These are phyloP conservation scores for Microtus montanus DNA, from an alignment of 2,113 vertebrate genomes.

Conservation along the genomic window DNA sequence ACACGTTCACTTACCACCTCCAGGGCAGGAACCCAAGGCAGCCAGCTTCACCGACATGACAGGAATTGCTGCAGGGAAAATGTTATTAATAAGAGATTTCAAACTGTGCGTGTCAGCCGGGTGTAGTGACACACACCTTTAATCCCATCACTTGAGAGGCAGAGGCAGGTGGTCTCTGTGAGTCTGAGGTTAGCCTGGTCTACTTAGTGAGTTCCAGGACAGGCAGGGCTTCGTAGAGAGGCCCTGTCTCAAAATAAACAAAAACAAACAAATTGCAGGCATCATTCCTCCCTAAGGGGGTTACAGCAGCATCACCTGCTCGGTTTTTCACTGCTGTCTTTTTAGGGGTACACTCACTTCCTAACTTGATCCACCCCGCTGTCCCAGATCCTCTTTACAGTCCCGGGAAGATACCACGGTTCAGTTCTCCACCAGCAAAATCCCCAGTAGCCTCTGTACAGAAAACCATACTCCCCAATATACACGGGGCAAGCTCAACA, in stretches of 20 bases:
- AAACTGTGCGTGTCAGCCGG: fast-evolving
- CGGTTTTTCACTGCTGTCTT: slow-evolving; percentile 5
- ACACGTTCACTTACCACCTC: background rate
- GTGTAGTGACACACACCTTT: background rate
- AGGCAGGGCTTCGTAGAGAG: background rate
- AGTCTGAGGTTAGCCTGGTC: background rate
- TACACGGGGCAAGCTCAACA: slow-evolving; percentile 20
- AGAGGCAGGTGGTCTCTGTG: background rate
- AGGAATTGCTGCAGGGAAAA: slow-evolving; percentile 35
- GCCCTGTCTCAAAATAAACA: background rate
- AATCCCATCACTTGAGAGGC: background rate
- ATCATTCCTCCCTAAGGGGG: background rate
- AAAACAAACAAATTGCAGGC: background rate
- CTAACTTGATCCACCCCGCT: slow-evolving; percentile 18
- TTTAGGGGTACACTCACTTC: background rate
- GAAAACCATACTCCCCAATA: slow-evolving; percentile 33
- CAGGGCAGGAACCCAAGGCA: background rate
- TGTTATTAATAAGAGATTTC: slow-evolving; percentile 17
- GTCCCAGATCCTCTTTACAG: slow-evolving; percentile 42
- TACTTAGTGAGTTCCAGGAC: background rate
- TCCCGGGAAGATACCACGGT: background rate
- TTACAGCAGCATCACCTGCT: slow-evolving; percentile 10
- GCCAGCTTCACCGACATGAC: background rate
- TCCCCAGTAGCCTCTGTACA: slow-evolving; percentile 15
- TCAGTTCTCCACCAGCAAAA: slow-evolving; percentile 29